Conservation (phyloP, 2,113 vertebrate genomes). For the Menura novaehollandiae region DNA sequence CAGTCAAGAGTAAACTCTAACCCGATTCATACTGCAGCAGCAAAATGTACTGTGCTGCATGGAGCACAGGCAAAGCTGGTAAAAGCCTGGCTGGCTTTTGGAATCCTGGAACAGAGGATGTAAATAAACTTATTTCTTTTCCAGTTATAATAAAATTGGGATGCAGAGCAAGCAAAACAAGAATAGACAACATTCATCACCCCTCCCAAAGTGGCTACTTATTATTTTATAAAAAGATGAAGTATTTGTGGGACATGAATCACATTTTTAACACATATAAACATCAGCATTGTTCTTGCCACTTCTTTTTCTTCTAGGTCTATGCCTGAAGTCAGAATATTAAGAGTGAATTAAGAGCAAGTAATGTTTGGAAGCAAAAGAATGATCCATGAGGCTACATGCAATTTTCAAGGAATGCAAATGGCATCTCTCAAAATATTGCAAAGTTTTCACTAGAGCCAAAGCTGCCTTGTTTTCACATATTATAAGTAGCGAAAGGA, state of each 20-base stretch:
- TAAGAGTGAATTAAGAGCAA: background rate
- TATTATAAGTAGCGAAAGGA: background rate
- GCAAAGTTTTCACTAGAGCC: background rate
- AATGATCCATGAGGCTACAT: background rate
- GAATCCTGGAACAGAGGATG: background rate
- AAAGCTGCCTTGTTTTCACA: background rate
- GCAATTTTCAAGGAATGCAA: background rate
- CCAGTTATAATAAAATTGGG: background rate
- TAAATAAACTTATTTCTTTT: background rate
- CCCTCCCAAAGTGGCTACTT: background rate
- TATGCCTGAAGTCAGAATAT: background rate
- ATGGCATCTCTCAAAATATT: background rate
- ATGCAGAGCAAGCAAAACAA: background rate
- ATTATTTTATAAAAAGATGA: background rate
- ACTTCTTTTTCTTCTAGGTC: background rate
- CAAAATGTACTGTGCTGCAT: background rate
- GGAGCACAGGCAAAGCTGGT: background rate
- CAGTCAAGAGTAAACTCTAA: background rate
- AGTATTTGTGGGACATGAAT: background rate
- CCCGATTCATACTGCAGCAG: background rate
- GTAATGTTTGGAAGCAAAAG: background rate
- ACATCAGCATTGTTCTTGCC: background rate
- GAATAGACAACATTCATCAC: background rate
- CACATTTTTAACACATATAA: background rate
- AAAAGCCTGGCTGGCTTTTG: background rate